Percentiles rank a stretch among this genome's conserved stretches.
Conservation (phyloP, 2,888 invertebrate species). For the Calameuta filiformis region DNA sequence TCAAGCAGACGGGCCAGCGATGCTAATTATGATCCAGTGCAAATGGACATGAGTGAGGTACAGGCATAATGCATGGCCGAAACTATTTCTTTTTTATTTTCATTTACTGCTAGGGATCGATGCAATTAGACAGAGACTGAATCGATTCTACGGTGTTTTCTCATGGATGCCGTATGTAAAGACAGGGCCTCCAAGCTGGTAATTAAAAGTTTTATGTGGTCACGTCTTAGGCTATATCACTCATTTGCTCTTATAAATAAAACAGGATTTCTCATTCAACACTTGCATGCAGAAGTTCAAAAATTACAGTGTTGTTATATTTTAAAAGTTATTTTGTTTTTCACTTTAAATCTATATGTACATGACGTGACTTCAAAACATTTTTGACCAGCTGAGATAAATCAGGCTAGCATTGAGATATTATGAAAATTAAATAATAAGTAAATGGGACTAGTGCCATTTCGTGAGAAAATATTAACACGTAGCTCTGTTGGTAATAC, state of each 20-base stretch:
- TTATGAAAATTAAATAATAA: constrained; percentile 51
- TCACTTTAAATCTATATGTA: neutral
- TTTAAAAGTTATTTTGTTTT: neutral
- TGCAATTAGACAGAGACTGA: constrained; percentile 34
- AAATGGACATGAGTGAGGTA: constrained; percentile 85
- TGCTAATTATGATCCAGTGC: constrained; percentile 80
- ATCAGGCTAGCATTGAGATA: constrained; percentile 38
- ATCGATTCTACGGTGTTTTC: constrained; percentile 33
- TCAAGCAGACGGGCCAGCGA: constrained; percentile 68
- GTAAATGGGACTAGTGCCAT: constrained; percentile 64
- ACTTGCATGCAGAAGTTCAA: neutral
- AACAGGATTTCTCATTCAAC: neutral
- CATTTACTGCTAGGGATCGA: constrained; percentile 6
- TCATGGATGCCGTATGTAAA: constrained; percentile 32
- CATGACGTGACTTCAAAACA: constrained; percentile 30
- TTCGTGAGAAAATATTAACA: constrained; percentile 67
- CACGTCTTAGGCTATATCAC: constrained; percentile 20
- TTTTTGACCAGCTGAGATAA: constrained; percentile 21
- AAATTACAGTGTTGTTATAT: neutral
- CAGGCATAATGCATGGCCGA: constrained; percentile 40
- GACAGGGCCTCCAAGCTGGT: constrained; percentile 30
- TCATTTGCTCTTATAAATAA: neutral
- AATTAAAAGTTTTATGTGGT: constrained; percentile 31
- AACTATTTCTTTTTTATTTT: neutral
- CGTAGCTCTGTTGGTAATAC: constrained; percentile 67